phyloP scores from a whole-genome alignment of 2,797 vertebrate species.

The Danio aesculapii region DNA sequence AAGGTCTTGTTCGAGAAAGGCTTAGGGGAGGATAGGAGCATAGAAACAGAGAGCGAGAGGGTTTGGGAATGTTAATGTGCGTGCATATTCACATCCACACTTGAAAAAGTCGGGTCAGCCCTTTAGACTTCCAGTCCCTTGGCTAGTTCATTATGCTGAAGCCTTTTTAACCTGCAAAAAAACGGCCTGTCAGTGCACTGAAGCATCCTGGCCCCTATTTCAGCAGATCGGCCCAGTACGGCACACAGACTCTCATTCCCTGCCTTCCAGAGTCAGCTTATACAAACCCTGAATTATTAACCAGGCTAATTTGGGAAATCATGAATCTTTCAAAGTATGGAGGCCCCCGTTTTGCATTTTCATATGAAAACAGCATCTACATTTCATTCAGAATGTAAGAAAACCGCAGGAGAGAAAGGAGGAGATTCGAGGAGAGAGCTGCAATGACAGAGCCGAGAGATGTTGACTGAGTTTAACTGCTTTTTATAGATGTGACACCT shows the following conservation, averaged over 20 bases:
- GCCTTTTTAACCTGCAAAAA: slow-evolving; percentile 22
- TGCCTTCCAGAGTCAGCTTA: slow-evolving; percentile 35
- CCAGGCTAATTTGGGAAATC: slow-evolving; percentile 50
- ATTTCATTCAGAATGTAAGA: slow-evolving; percentile 34
- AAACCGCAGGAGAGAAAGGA: slow-evolving; percentile 1
- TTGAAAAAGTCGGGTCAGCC: slow-evolving; percentile 43
- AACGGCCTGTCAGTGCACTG: slow-evolving; percentile 29
- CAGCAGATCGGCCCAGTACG: neutral
- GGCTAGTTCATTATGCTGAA: slow-evolving; percentile 49
- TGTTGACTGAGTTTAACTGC: neutral
- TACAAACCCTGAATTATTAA: slow-evolving; percentile 58
- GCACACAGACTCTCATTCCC: slow-evolving; percentile 31
- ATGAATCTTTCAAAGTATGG: slow-evolving; percentile 54
- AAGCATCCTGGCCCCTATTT: slow-evolving; percentile 20
- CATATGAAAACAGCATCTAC: slow-evolving; percentile 45
- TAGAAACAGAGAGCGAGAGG: neutral
- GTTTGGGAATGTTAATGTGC: slow-evolving; percentile 29
- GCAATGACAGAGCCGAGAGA: neutral
- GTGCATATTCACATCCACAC: slow-evolving; percentile 20
- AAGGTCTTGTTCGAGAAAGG: neutral
- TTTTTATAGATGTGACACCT: slow-evolving; percentile 14
- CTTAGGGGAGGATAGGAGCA: slow-evolving; percentile 11
- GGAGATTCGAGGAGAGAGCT: neutral
- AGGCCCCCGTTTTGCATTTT: slow-evolving; percentile 30
- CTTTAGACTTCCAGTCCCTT: slow-evolving; percentile 18